Base-by-base conservation (phyloP, 2,113 vertebrate species). In the Hippoglossus stenolepis region DNA sequence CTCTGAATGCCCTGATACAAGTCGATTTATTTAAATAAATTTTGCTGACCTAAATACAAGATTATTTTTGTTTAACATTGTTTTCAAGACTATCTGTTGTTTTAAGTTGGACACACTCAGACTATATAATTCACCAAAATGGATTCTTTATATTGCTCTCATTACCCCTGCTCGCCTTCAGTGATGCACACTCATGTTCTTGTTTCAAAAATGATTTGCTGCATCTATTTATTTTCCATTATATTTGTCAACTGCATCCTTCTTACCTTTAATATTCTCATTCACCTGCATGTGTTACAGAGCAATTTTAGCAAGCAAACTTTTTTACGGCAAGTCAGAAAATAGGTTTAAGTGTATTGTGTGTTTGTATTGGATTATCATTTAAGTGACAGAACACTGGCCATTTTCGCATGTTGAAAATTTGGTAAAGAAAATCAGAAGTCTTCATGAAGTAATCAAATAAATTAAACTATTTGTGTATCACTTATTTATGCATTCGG, bases 341-440 rank as follows among this genome's bases (percentile, higher is more conserved):
- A 28, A 28, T 28, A 28, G 28, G 3, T 28, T 5, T 28, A 59
- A 18, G 3, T 13, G 13, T 18, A 3, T 24, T 63, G 18, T 23
- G n/a, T 26, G 23, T 74, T 51, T 35, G 12, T 56, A 53, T 60
- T 9, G 4, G 4, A 65, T 70, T 17, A 43, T 18, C 12, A 51
- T 69, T 65, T 65, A 65, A 54, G 49, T 73, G 69, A 77, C 20
- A 58, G 26, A 65, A 43, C 35, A 47, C 14, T 45, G 40, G 54
- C 56, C 5, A 54, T 20, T 65, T 56, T 67, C 56, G 13, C 0
- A 40, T 31, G 6, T 31, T 8, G 31, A 31, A 31, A 1, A 31
- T 31, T 31, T 31, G 31, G 8, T 31, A 7, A 31, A 31, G 31
- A 31, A 6, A 7, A 31, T 31, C 31, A 31, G 31, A 31, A 40